phyloP scores from a whole-genome alignment of 2,797 vertebrate species.

The Esox masquinongy region DNA sequence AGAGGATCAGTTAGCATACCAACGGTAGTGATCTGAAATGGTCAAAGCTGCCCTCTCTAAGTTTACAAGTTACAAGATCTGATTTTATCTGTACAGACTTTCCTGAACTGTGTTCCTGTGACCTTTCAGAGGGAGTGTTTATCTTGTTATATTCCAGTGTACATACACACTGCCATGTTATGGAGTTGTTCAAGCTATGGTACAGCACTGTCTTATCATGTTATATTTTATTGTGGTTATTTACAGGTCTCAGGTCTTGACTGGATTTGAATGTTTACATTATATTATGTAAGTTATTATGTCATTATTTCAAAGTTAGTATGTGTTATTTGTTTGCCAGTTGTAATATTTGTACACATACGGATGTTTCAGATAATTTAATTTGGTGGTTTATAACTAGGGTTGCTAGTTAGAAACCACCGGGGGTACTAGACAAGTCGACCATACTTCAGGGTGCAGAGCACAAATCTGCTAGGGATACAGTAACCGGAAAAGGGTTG shows the following conservation, averaged over 20 bases:
- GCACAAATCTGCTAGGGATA: no score
- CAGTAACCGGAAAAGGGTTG: no score
- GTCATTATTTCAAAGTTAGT: slow-evolving; percentile 30
- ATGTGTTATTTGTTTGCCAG: slow-evolving; percentile 36
- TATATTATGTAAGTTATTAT: slow-evolving; percentile 34
- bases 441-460: no score
- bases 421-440: no score
- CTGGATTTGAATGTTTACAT: slow-evolving; percentile 68
- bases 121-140: slow-evolving; percentile 13
- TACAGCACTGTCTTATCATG: slow-evolving; percentile 24
- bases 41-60: neutral
- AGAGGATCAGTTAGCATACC: neutral
- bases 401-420: no score
- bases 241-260: slow-evolving; percentile 62
- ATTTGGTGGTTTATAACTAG: no score
- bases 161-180: slow-evolving; percentile 50
- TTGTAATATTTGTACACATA: slow-evolving; percentile 19
- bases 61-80: neutral
- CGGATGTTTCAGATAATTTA: neutral
- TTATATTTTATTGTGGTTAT: slow-evolving; percentile 38
- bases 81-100: neutral
- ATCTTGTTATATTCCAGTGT: slow-evolving; percentile 21
- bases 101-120: neutral
- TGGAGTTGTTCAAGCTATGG: slow-evolving; percentile 41
- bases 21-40: neutral